Evolutionary conservation across 2,113 vertebrate species (phyloP), one percentile per base, ranked within the genome.

Genomic region (Lophius piscatorius): DNA sequence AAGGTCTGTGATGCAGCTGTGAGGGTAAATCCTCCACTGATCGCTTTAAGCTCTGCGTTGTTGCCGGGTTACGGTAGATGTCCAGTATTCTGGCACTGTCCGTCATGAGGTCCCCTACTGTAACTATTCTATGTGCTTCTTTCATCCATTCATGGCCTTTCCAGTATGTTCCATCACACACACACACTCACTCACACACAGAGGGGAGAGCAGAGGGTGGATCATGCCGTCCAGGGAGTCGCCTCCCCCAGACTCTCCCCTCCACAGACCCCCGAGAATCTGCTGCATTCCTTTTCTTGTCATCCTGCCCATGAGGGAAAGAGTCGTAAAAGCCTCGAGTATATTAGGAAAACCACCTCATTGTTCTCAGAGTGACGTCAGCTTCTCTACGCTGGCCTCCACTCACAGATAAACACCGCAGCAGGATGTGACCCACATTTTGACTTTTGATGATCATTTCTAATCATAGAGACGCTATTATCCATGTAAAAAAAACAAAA

Each of bases 341-440:
- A 85, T 89, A 86, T 84, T 9, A 63, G 70, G 77, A 84, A 72
- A 74, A 66, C 41, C 55, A 78, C 52, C 72, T 87, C 78, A 87
- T 42, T 69, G 61, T 38, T 76, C 40, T 38, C 47, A 49, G 45
- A 29, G 59, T 82, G 78, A 90, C 36, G 64, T 82, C 80, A 83
- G 61, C 8, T 10, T 2, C 42, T 54, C 73, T 29, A 58, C 70
- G 69, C 63, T 45, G 58, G 69, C 62, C 55, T 44, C 49, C 28
- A 58, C 23, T 2, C 61, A 51, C 33, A 51, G 24, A 40, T 26
- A 26, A 34, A 52, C 35, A 20, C 21, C 64, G 6, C 29, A 31
- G 29, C 29, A 4, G 29, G 29, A 10, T 31, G n/a, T 31, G 29
- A 31, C 26, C 3, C 9, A 3, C 29, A 31, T 10, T 10, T 31